A percentile compares a stretch with the other conserved stretches of the same genome.
phyloP scores from a whole-genome alignment of 1,140 invertebrate genomes.

The Sesamia nonagrioides region DNA sequence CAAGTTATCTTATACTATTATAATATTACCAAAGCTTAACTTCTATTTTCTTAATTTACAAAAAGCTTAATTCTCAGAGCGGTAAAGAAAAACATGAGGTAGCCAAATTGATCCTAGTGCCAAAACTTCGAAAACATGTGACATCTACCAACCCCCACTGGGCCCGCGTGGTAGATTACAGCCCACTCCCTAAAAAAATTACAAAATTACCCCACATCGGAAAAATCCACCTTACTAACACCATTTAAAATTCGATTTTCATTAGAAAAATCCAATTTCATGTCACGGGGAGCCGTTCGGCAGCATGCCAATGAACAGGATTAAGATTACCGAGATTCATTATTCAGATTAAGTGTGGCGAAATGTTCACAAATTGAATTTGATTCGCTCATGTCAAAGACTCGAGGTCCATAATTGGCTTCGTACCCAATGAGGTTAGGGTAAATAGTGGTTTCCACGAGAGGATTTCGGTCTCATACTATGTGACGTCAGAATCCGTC shows the following conservation, averaged over 20 bases:
- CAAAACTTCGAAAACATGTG: too few relatives aligned
- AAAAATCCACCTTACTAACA: not conserved
- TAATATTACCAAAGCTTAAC: too few relatives aligned
- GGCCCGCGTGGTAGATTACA: too few relatives aligned
- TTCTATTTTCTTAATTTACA: too few relatives aligned
- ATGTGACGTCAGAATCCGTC: not conserved
- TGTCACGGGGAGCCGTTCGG: slow-evolving; percentile 48
- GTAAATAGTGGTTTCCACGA: slow-evolving; percentile 44
- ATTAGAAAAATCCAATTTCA: slow-evolving; percentile 57
- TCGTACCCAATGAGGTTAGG: slow-evolving; percentile 65
- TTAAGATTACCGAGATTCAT: slow-evolving; percentile 68
- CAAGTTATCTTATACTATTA: too few relatives aligned
- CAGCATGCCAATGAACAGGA: slow-evolving; percentile 51
- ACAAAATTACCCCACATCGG: too few relatives aligned
- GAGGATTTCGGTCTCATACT: slow-evolving; percentile 25
- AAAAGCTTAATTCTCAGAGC: too few relatives aligned
- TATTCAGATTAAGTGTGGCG: slow-evolving; percentile 69
- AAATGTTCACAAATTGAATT: slow-evolving; percentile 80
- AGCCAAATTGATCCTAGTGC: too few relatives aligned
- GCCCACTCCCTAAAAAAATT: too few relatives aligned
- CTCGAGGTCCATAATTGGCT: slow-evolving; percentile 69
- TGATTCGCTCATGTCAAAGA: slow-evolving; percentile 67
- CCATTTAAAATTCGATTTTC: slow-evolving; percentile 40
- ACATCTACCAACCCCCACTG: too few relatives aligned
- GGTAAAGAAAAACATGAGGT: too few relatives aligned